Percentiles rank a stretch among this genome's conserved stretches.
phyloP scores from a whole-genome alignment of 2,113 vertebrate genomes.

The Beaufortia kweichowensis region DNA sequence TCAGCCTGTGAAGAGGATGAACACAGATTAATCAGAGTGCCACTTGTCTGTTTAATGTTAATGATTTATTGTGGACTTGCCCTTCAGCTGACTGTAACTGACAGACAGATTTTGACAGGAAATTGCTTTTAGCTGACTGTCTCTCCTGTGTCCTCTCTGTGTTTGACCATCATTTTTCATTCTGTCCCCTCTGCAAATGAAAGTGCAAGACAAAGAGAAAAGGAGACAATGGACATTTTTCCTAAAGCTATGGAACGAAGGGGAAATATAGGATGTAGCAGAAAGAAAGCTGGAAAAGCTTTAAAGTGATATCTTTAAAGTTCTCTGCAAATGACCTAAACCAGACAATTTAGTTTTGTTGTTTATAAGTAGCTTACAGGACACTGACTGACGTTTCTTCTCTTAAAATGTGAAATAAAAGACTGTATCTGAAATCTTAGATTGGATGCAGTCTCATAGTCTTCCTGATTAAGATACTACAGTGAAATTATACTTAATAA shows the following conservation, averaged over 20 bases:
- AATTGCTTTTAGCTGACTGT: constrained; percentile 55
- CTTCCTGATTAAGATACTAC: not conserved
- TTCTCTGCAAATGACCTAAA: too few species aligned
- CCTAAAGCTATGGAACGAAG: constrained; percentile 30
- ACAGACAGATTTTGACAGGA: constrained; percentile 56
- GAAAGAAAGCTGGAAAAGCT: constrained; percentile 59
- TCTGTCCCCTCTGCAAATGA: constrained; percentile 50
- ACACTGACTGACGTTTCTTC: not conserved
- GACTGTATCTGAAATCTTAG: too few species aligned
- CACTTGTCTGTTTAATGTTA: constrained; percentile 51
- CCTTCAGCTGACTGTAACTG: constrained; percentile 62
- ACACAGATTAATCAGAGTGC: constrained; percentile 58
- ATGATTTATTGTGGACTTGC: constrained; percentile 66
- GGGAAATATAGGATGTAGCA: constrained; percentile 33
- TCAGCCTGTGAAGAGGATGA: constrained; percentile 10
- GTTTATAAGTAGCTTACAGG: too few species aligned
- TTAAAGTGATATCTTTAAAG: not conserved
- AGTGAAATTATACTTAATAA: not conserved
- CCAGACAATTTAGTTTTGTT: too few species aligned
- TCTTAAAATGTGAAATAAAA: too few species aligned
- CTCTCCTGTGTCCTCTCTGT: constrained; percentile 46
- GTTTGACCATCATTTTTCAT: constrained; percentile 48
- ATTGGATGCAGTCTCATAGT: not conserved
- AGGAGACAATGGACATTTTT: constrained; percentile 10
- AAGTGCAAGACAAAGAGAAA: constrained; percentile 42